phyloP scores from a whole-genome alignment of 2,797 vertebrate genomes.

The Platalea minor region DNA sequence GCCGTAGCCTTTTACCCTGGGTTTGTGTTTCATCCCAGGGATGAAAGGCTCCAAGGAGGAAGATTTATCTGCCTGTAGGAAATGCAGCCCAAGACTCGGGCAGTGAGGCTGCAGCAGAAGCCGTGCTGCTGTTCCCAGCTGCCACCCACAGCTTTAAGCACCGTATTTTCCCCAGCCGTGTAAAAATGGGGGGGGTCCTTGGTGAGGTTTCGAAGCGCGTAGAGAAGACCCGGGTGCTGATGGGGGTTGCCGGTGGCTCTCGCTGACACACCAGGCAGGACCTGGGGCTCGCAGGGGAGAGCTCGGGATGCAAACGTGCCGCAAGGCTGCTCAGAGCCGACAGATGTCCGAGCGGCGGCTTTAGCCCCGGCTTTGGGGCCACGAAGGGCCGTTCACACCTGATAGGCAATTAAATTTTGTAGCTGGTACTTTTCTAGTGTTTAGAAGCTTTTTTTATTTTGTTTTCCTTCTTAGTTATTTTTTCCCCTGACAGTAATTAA shows the following conservation, averaged over 20 bases:
- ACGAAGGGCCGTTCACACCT: neutral
- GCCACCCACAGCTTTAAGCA: neutral
- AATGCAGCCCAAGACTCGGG: neutral
- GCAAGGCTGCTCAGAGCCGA: neutral
- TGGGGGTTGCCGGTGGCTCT: neutral
- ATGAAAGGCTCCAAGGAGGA: neutral
- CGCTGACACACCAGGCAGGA: neutral
- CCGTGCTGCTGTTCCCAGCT: neutral
- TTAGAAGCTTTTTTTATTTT: slow-evolving; percentile 22
- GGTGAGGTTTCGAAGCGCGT: accelerated
- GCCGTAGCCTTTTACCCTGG: neutral
- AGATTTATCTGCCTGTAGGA: neutral
- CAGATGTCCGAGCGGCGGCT: accelerated
- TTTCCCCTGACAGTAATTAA: slow-evolving; percentile 62
- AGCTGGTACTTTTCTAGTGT: neutral
- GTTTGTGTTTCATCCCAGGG: neutral
- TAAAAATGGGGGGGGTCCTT: accelerated
- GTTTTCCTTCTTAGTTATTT: slow-evolving; percentile 56
- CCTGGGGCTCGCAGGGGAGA: neutral
- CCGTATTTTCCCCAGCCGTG: neutral
- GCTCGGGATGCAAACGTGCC: accelerated
- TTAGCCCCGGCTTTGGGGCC: neutral
- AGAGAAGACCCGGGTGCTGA: accelerated
- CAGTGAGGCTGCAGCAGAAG: neutral
- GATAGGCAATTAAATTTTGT: neutral